Base-by-base conservation (phyloP, 37 sponge, comb jelly and placozoan genomes). In the Haliclona indistincta region DNA sequence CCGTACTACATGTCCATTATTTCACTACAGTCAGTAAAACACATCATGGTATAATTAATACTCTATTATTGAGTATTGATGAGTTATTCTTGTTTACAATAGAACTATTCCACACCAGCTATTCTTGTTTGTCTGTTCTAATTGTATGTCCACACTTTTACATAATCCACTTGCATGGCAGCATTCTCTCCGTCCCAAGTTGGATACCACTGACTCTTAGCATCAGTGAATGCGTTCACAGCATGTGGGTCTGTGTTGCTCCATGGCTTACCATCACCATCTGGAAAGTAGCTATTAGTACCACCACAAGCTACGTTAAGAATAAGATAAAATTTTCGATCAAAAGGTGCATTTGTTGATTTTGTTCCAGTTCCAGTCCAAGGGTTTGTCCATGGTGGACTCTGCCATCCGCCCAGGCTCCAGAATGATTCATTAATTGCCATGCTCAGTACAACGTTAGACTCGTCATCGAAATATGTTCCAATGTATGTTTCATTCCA, bases 401-500 rank as follows among this genome's bases (percentile, higher is more conserved):
- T 55, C 4, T n/a, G 25, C 70, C 76, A 75, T 11, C 87, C 86
- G 32, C 86, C 76, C 11, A 74, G 56, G 13, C 43, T 7, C 83
- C 83, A 91, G 55, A 91, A 85, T 3, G 86, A 81, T 70, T 80
- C 42, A 26, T 1, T 76, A n/a, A 86, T 85, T 2, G 86, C 68
- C 17, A 78, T 20, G 2, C 38, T 35, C 11, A 91, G 81, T 3
- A 91, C 86, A 34, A 61, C 39, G 28, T 91, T 81, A 0, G 63
- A 19, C 58, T 71, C 78, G 25, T 75, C 33, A 43, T 91, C 91
- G 15, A 91, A 53, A 43, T 91, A 91, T 5, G 86, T 78, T 7
- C 86, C 86, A 5, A 90, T 79, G 75, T 90, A 85, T 0, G 91
- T 85, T 68, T 90, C 91, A 52, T 84, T 85, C 91, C 86, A 85